These are phyloP conservation scores for Pristionchus exspectatus DNA, from an alignment of 2,888 invertebrate genomes.

Conservation along the genomic window DNA sequence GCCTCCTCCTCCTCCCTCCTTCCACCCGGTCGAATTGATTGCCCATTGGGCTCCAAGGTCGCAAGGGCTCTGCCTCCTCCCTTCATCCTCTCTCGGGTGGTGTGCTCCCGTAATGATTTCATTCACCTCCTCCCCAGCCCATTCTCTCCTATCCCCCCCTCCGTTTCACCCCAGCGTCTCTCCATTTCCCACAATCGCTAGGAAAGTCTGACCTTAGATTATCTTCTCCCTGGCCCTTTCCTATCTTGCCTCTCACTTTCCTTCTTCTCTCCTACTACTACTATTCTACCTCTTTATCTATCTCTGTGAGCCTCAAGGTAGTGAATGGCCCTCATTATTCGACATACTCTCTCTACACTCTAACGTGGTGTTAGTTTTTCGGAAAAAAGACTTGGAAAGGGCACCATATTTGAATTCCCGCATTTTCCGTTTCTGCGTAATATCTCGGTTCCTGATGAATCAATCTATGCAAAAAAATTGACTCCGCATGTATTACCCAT, in stretches of 20 bases:
- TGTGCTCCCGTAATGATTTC: slow-evolving; percentile 46
- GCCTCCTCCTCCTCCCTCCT: neutral
- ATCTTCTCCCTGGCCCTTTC: neutral
- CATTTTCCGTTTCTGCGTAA: too few relatives aligned
- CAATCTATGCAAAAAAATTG: too few relatives aligned
- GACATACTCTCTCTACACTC: too few relatives aligned
- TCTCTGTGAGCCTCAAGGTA: neutral
- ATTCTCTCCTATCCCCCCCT: neutral
- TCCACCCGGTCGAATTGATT: slow-evolving; percentile 11
- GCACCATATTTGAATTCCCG: too few relatives aligned
- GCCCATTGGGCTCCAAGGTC: slow-evolving; percentile 37
- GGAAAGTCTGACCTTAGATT: neutral
- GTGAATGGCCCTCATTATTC: too few relatives aligned
- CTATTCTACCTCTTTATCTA: neutral
- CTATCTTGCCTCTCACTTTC: neutral
- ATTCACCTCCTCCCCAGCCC: neutral
- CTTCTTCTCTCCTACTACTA: neutral
- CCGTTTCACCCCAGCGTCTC: neutral
- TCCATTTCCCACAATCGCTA: neutral
- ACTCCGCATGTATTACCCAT: too few relatives aligned
- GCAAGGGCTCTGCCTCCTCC: neutral
- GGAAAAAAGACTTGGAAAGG: too few relatives aligned
- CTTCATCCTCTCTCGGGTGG: neutral
- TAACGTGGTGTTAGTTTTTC: too few relatives aligned
- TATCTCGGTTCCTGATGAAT: too few relatives aligned